Evolutionary conservation across 1,140 invertebrate genomes (phyloP), one percentile per base, ranked within the genome.

Genomic region (Leptinotarsa defecta): DNA sequence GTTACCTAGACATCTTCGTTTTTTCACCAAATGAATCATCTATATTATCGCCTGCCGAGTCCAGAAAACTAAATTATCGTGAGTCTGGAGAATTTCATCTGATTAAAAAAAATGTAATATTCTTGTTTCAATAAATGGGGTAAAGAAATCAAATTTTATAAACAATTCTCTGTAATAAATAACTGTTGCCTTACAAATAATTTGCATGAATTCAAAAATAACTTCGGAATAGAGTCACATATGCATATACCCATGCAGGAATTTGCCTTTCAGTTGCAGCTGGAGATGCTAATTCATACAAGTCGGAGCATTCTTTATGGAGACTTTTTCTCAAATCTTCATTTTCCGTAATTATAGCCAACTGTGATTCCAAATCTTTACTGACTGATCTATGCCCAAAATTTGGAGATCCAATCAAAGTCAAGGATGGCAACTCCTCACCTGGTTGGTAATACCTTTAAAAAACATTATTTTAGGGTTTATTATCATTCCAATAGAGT

Each of bases 361-460:
- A 87, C 86, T 99, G 97, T 13, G 94, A 94, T 88, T 99, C 98
- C 4, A 99, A 87, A 86, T 99, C 98, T 68, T 95, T 90, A 79
- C 93, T 89, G 0, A 98, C 94, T 0, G 98, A 99, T 71, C 94
- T 87, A 84, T 92, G 91, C 88, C 97, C 98, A 86, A 98, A 97
- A 88, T 99, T 99, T 0, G 98, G 95, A 2, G 98, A 99, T 6
- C 98, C 98, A 78, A 99, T 91, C 3, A 99, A 85, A 2, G 97
- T 98, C 1, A 96, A 85, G 81, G 88, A 91, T 0, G 96, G 96
- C 17, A 91, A 87, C 8, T 86, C 82, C 62, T 90, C 86, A 20
- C 89, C 87, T 1, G 92, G 89, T 15, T 91, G 88, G 81, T 96
- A 92, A 78, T 93, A 93, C 89, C 78, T 79, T 67, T n/a, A 72